phyloP scores from a whole-genome alignment of 2,888 invertebrate species.

The Itoplectis maculator region DNA sequence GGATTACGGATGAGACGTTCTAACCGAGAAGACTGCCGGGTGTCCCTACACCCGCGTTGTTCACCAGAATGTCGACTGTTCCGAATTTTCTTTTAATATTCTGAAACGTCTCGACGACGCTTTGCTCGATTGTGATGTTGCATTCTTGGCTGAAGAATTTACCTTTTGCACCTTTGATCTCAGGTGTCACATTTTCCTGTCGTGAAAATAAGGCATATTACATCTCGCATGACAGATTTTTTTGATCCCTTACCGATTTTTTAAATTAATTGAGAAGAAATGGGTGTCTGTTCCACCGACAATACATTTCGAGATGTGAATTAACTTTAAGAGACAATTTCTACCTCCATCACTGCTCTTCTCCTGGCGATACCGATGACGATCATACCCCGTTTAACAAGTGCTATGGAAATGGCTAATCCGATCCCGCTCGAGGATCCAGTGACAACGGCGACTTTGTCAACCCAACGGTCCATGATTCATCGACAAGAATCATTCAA shows the following conservation, averaged over 20 bases:
- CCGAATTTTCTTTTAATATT: slow-evolving; percentile 80
- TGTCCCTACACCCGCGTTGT: slow-evolving; percentile 81
- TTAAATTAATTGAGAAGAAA: too few relatives aligned
- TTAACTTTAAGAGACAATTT: too few relatives aligned
- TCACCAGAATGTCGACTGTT: slow-evolving; percentile 81
- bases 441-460: slow-evolving; percentile 88
- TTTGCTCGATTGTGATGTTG: slow-evolving; percentile 80
- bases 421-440: slow-evolving; percentile 89
- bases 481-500: too few relatives aligned
- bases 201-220: not conserved
- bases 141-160: slow-evolving; percentile 79
- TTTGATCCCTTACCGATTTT: not conserved
- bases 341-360: slow-evolving; percentile 83
- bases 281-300: too few relatives aligned
- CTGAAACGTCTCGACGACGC: slow-evolving; percentile 78
- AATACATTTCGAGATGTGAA: too few relatives aligned
- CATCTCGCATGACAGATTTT: not conserved
- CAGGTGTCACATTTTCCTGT: slow-evolving; percentile 62
- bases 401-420: slow-evolving; percentile 84
- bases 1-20: not conserved
- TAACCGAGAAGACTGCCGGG: slow-evolving; percentile 71
- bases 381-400: slow-evolving; percentile 85
- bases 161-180: slow-evolving; percentile 70
- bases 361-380: slow-evolving; percentile 87
- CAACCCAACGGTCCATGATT: slow-evolving; percentile 87